Percentiles rank a stretch among this genome's conserved stretches.
These are phyloP conservation scores for Leuciscus idus DNA, from an alignment of 2,113 vertebrate species.

Conservation along the genomic window DNA sequence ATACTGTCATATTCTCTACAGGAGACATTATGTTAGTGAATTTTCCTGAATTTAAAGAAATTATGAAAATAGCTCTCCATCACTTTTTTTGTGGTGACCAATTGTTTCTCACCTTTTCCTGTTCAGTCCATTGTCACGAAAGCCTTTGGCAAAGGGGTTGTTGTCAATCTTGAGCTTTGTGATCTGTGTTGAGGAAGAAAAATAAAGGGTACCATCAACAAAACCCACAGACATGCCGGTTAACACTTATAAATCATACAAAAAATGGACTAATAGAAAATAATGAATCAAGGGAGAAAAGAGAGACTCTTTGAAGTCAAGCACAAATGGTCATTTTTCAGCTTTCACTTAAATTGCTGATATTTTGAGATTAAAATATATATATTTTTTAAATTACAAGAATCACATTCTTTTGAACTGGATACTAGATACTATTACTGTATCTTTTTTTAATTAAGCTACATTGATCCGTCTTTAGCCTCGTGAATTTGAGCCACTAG, in stretches of 20 bases:
- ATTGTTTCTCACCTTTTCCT: constrained; percentile 54
- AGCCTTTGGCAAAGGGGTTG: constrained; percentile 64
- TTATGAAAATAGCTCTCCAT: background rate
- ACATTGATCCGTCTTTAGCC: background rate
- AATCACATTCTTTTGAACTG: no score
- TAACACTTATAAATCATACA: background rate
- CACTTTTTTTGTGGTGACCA: background rate
- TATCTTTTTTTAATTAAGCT: background rate
- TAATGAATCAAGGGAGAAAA: background rate
- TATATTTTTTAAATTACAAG: no score
- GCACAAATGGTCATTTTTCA: background rate
- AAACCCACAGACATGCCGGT: constrained; percentile 1
- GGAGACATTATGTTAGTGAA: background rate
- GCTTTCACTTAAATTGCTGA: background rate
- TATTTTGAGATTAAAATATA: background rate
- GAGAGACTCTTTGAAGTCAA: background rate
- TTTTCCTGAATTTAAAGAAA: background rate
- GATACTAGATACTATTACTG: background rate
- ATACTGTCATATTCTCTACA: background rate
- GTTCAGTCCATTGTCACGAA: constrained; percentile 60
- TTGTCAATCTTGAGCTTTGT: constrained; percentile 65
- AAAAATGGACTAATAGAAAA: background rate
- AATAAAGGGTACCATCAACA: background rate
- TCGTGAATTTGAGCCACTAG: constrained; percentile 47
- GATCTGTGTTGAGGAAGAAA: constrained; percentile 47